Conservation (phyloP, 2,888 invertebrate species). For the Agrotis puta region DNA sequence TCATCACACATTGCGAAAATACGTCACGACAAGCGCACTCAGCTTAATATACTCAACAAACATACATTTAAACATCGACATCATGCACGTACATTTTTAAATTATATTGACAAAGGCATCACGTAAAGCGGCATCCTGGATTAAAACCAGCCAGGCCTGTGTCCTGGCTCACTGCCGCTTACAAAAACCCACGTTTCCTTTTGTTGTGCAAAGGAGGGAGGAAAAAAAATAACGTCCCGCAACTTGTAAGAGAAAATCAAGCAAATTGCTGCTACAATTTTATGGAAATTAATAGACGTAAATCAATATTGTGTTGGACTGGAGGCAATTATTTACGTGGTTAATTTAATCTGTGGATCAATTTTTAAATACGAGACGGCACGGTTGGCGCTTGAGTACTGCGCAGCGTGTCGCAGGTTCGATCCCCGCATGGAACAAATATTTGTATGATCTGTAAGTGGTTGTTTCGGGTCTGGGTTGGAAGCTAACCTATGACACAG, state of each 20-base stretch:
- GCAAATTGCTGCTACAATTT: slow-evolving; percentile 74
- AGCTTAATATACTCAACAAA: slow-evolving; percentile 32
- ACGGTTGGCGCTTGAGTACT: no score
- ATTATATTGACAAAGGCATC: slow-evolving; percentile 77
- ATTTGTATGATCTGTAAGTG: no score
- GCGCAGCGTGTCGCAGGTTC: no score
- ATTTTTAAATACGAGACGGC: no score
- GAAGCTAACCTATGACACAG: no score
- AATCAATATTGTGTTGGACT: slow-evolving; percentile 47
- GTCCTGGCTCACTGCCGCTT: slow-evolving; percentile 65
- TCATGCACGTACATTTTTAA: slow-evolving; percentile 64
- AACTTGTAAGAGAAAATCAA: slow-evolving; percentile 78
- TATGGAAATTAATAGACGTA: slow-evolving; percentile 70
- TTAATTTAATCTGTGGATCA: background rate
- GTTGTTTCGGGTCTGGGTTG: no score
- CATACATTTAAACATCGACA: slow-evolving; percentile 32
- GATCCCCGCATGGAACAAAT: no score
- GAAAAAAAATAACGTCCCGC: slow-evolving; percentile 69
- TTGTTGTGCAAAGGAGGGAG: slow-evolving; percentile 78
- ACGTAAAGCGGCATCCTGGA: slow-evolving; percentile 73
- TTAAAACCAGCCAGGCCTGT: slow-evolving; percentile 74
- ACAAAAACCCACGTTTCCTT: slow-evolving; percentile 73
- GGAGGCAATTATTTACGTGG: slow-evolving; percentile 14
- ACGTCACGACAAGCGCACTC: background rate
- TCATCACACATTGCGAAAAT: background rate